Evolutionary conservation across 2,888 invertebrate species (phyloP), one percentile per base, ranked within the genome.

Genomic region (Synanthedon myopaeformis): DNA sequence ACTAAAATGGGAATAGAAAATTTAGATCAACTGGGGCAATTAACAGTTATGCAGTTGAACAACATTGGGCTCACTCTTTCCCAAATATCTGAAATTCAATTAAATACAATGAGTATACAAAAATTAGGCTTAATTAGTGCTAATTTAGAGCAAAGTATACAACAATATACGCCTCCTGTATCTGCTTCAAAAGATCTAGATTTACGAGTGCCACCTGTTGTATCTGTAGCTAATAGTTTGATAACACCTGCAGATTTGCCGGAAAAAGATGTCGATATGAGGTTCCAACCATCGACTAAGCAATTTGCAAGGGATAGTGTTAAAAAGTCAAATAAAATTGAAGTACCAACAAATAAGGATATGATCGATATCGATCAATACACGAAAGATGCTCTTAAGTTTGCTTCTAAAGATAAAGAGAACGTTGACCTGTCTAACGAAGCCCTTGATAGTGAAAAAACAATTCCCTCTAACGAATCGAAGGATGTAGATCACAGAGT

Each of bases 61-160:
- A 89, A 87, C 64, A 88, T 90, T 61, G 91, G 91, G 12, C 77
- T 91, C 53, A 89, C 90, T 4, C 72, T 90, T 54, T 82, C 83
- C 63, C 90, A 91, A 73, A 90, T 91, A 52, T 88, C 89, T 41
- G 91, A 91, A 68, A 90, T 91, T 60, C 91, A 91, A 65, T 71
- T 90, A 54, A 91, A 89, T 71, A 90, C 90, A 8, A 85, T 89
- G 77, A 89, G 85, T 62, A 90, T 90, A 66, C 88, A 89, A 66
- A 89, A 89, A 63, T 69, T 89, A 63, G 89, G 89, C 53, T 75
- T 89, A 56, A 87, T 88, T 56, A 85, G 74, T 61, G 54, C 70
- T 17, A 70, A 72, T 58, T 67, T 70, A 63, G 75, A 82, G 59
- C 72, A 73, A 60, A 63, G 65, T 54, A 57, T 70, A 4, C 74